These are phyloP conservation scores for Bubalus kerabau DNA, from an alignment of 2,113 vertebrate genomes.

Conservation along the genomic window DNA sequence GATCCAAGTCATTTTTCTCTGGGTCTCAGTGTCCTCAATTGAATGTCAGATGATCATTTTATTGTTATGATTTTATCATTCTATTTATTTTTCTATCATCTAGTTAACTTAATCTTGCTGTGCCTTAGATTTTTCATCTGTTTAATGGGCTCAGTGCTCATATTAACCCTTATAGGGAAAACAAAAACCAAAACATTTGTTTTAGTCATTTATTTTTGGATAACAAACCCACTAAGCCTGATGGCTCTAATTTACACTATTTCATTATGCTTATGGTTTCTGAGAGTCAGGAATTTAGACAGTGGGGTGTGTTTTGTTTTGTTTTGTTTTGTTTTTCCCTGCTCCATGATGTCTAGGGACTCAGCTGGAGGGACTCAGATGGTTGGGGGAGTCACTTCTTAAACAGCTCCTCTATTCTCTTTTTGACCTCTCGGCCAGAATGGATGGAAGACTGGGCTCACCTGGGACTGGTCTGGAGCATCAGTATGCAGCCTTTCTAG, in stretches of 20 bases:
- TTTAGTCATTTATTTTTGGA: neutral
- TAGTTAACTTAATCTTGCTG: neutral
- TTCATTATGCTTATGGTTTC: neutral
- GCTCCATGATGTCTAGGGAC: neutral
- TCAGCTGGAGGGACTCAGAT: neutral
- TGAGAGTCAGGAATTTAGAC: neutral
- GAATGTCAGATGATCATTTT: neutral
- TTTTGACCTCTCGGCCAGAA: neutral
- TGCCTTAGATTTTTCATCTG: neutral
- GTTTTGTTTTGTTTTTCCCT: neutral
- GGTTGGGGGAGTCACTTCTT: neutral
- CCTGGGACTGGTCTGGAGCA: neutral
- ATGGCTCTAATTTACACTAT: neutral
- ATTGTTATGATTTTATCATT: neutral
- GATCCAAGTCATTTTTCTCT: neutral
- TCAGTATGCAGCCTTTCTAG: accelerated
- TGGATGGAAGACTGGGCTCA: neutral
- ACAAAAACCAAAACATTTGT: neutral
- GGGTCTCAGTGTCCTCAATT: neutral
- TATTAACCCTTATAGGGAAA: neutral
- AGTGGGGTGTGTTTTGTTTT: neutral
- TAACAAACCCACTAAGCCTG: neutral
- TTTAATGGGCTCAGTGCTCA: neutral
- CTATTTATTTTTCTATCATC: neutral
- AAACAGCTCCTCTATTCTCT: neutral